Evolutionary conservation across 2,888 invertebrate species (phyloP).

Genomic region (Marronus borbonicus): DNA sequence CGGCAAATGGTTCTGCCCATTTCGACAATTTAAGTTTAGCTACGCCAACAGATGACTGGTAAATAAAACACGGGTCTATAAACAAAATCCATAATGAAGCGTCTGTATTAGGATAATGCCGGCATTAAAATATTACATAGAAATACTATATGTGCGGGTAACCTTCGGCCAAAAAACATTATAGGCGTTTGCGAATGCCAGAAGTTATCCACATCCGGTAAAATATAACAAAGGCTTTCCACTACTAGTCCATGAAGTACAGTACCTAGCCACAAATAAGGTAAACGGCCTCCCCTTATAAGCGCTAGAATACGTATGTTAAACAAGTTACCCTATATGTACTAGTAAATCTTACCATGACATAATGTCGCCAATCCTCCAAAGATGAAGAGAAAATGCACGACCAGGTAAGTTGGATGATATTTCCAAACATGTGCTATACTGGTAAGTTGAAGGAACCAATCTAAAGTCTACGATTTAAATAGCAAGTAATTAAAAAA

Average conservation of each 20-base stretch:
- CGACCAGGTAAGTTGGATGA: slow-evolving; percentile 79
- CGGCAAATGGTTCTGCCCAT: slow-evolving; percentile 78
- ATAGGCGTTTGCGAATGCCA: slow-evolving; percentile 87
- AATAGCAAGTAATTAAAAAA: neutral
- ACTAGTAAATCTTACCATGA: slow-evolving; percentile 75
- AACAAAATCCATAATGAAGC: slow-evolving; percentile 44
- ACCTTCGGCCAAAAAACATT: slow-evolving; percentile 79
- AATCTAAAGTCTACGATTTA: slow-evolving; percentile 67
- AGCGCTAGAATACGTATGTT: slow-evolving; percentile 72
- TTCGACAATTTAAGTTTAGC: slow-evolving; percentile 73
- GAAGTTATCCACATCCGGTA: slow-evolving; percentile 86
- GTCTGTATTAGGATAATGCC: neutral
- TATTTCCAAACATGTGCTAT: slow-evolving; percentile 75
- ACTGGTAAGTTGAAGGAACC: slow-evolving; percentile 76
- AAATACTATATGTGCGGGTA: slow-evolving; percentile 82
- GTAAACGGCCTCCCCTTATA: slow-evolving; percentile 81
- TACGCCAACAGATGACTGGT: slow-evolving; percentile 75
- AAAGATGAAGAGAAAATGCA: slow-evolving; percentile 76
- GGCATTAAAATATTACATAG: slow-evolving; percentile 75
- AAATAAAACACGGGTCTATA: slow-evolving; percentile 76
- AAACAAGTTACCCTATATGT: slow-evolving; percentile 5
- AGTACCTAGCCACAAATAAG: slow-evolving; percentile 82
- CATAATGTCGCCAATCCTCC: slow-evolving; percentile 78
- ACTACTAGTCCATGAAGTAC: slow-evolving; percentile 82
- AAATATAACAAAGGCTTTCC: slow-evolving; percentile 79